Conservation (phyloP, 2,888 invertebrate species). For the Scrobipalpa atriplicella region DNA sequence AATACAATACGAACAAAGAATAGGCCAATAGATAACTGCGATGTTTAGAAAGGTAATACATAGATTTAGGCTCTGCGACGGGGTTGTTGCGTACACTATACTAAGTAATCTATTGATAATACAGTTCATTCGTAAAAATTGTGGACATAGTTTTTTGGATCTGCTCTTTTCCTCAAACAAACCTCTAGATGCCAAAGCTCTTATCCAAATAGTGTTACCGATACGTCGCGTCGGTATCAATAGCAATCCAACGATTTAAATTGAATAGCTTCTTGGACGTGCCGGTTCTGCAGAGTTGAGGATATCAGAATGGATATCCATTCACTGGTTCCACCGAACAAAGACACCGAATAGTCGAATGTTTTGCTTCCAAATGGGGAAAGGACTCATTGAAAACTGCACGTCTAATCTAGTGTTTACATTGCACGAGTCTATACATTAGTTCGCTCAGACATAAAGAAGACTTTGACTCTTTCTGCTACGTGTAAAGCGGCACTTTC, state of each 20-base stretch:
- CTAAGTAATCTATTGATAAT: no score
- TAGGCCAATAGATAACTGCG: no score
- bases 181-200: not conserved
- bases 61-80: no score
- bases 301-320: constrained; percentile 60
- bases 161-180: no score
- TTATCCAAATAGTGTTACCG: not conserved
- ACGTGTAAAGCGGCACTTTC: not conserved
- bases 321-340: constrained; percentile 37
- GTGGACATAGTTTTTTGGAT: no score
- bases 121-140: no score
- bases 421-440: constrained; percentile 61
- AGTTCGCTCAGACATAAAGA: no score
- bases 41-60: no score
- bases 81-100: no score
- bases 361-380: constrained; percentile 1
- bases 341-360: not conserved
- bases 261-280: constrained; percentile 63
- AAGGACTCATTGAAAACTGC: not conserved
- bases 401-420: constrained; percentile 53
- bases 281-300: constrained; percentile 56
- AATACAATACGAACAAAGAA: no score
- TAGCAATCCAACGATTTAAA: constrained; percentile 48
- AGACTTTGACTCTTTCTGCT: not conserved
- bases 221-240: constrained; percentile 40